Percentiles rank a stretch among this genome's conserved stretches.
Evolutionary conservation across 2,113 vertebrate genomes (phyloP).

Genomic region (Apteryx mantelli): DNA sequence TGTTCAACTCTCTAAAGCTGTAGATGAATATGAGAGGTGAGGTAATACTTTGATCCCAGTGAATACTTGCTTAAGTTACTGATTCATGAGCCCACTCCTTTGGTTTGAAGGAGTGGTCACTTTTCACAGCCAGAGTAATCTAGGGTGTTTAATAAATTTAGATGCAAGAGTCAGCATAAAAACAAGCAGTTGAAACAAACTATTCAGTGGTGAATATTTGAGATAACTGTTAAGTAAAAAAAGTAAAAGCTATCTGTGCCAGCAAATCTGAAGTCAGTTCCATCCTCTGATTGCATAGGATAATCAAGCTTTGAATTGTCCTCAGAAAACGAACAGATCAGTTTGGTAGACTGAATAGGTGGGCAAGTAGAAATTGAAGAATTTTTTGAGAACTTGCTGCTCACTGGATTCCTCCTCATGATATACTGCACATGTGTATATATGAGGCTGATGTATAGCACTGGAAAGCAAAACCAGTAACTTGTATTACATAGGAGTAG

Average conservation of each 20-base stretch:
- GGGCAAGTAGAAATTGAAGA: neutral
- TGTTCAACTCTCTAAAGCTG: conserved; percentile 86
- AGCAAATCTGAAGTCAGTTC: neutral
- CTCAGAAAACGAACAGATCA: neutral
- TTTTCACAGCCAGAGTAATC: neutral
- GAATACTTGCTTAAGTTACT: neutral
- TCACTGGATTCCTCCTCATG: neutral
- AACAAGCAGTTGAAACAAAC: neutral
- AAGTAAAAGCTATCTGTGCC: neutral
- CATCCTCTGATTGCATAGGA: neutral
- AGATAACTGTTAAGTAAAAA: neutral
- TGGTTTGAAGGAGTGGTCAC: neutral
- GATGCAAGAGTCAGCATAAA: neutral
- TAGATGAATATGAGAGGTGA: conserved; percentile 92
- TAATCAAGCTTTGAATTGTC: neutral
- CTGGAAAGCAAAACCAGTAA: neutral
- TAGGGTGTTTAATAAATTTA: neutral
- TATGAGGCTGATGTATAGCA: neutral
- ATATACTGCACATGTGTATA: neutral
- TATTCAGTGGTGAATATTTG: neutral
- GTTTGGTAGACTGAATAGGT: neutral
- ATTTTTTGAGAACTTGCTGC: neutral
- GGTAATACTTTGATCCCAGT: neutral
- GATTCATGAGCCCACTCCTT: neutral
- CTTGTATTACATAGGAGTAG: neutral